phyloP scores from a whole-genome alignment of 2,797 vertebrate species.

The Alca torda region DNA sequence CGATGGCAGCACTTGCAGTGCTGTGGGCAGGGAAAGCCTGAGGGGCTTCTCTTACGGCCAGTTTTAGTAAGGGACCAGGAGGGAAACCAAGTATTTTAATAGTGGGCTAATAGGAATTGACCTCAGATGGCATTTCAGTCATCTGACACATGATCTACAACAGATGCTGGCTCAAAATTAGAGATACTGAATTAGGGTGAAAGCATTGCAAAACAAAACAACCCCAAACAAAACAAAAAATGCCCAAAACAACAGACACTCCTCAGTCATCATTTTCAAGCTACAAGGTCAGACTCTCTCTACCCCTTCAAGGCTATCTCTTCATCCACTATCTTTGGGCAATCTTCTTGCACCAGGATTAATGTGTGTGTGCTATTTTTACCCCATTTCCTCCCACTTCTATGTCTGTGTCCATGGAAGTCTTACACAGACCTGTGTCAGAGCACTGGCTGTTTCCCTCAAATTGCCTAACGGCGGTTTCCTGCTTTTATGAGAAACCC shows the following conservation, averaged over 20 bases:
- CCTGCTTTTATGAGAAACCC: background rate
- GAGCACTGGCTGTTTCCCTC: background rate
- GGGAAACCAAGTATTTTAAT: background rate
- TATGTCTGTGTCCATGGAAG: accelerated
- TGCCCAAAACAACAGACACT: background rate
- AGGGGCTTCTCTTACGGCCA: background rate
- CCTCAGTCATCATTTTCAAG: background rate
- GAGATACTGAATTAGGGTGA: background rate
- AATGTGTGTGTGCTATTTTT: background rate
- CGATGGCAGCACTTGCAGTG: background rate
- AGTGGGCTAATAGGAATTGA: background rate
- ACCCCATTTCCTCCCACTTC: background rate
- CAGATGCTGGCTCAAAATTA: background rate
- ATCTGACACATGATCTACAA: background rate
- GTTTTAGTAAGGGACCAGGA: background rate
- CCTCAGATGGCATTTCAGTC: background rate
- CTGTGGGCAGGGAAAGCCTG: background rate
- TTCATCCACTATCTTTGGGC: background rate
- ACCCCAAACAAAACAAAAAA: background rate
- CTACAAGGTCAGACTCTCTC: background rate
- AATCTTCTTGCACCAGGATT: background rate
- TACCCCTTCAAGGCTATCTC: background rate
- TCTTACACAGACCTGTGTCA: background rate
- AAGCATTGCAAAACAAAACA: background rate
- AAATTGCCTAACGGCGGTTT: background rate